phyloP scores from a whole-genome alignment of 2,888 invertebrate genomes.

The Amiota mariae region DNA sequence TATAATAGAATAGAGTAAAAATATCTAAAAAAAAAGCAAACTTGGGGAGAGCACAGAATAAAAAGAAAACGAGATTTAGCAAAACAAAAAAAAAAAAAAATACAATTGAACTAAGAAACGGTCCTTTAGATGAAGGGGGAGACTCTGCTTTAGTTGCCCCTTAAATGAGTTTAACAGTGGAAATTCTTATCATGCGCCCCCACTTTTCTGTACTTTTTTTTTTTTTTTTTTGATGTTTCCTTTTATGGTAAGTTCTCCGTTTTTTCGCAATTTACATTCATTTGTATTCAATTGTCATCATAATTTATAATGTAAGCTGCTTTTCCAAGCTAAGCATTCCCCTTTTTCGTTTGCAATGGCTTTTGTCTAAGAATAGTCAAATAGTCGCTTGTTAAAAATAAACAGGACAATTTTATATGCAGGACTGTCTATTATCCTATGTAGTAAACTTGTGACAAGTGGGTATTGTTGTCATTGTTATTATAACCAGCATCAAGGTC shows the following conservation, averaged over 20 bases:
- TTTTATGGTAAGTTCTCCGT: too few species aligned
- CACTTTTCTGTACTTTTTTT: not conserved
- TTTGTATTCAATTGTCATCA: slow-evolving; percentile 52
- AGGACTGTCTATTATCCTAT: slow-evolving; percentile 6
- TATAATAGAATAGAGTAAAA: too few species aligned
- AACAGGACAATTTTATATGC: not conserved
- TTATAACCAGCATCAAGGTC: too few species aligned
- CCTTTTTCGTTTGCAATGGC: slow-evolving; percentile 5
- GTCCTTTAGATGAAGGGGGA: too few species aligned
- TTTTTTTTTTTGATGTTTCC: not conserved
- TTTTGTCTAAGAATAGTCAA: slow-evolving; percentile 15
- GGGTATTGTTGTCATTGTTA: not conserved
- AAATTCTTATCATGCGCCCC: not conserved
- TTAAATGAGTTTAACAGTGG: slow-evolving; percentile 17
- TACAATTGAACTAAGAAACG: too few species aligned
- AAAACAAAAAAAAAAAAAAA: too few species aligned
- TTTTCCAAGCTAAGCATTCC: slow-evolving; percentile 8
- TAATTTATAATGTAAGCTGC: slow-evolving; percentile 35
- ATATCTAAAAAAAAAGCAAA: too few species aligned
- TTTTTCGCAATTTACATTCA: slow-evolving; percentile 47
- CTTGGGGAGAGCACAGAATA: too few species aligned
- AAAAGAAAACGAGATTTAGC: too few species aligned
- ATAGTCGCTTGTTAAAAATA: slow-evolving; percentile 25
- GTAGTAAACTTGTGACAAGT: slow-evolving; percentile 24
- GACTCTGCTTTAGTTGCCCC: slow-evolving; percentile 16